Evolutionary conservation across 2,797 vertebrate genomes (phyloP), one percentile per base, ranked within the genome.

Genomic region (Amazona finschi): DNA sequence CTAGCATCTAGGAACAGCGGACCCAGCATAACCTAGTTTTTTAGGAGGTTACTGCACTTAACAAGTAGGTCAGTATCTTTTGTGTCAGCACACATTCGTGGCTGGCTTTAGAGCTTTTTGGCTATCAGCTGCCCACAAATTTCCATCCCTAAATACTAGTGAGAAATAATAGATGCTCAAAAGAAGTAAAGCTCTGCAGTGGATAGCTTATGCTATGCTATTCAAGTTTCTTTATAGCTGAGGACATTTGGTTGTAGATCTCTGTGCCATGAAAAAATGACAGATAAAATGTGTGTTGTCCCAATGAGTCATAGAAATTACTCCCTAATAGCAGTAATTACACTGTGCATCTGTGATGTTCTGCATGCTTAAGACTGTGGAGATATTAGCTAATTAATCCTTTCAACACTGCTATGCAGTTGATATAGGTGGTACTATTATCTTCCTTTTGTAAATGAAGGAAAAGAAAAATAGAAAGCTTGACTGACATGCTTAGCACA

Each of bases 381-480:
- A 65, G 65, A 90, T 87, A 85, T 83, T 95, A 87, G 69, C 93
- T 94, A 94, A 95, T 94, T 95, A 96, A 88, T 94, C 83, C 83
- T 95, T 90, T 70, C 83, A 81, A 30, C 38, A 67, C 58, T 88
- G 91, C 95, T 87, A 75, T 90, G 93, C 65, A 19, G 78, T 93
- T 94, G 55, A 33, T 83, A 4, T 67, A 79, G 83, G 57, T 90
- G 72, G 36, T 31, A 47, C 53, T 71, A 52, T 89, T 90, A 43
- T 77, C 38, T 78, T 87, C 64, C 12, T 67, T 46, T 79, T 39
- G 49, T 57, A 95, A 89, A 72, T 38, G 33, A 49, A 87, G 22
- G 39, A 25, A 65, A 61, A 39, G 21, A 65, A 61, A 90, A 76
- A 13, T 13, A 15, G 39, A 41, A 49, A 36, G 8, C 44, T 79